phyloP scores from a whole-genome alignment of 2,888 invertebrate species.

The Itoplectis maculator region DNA sequence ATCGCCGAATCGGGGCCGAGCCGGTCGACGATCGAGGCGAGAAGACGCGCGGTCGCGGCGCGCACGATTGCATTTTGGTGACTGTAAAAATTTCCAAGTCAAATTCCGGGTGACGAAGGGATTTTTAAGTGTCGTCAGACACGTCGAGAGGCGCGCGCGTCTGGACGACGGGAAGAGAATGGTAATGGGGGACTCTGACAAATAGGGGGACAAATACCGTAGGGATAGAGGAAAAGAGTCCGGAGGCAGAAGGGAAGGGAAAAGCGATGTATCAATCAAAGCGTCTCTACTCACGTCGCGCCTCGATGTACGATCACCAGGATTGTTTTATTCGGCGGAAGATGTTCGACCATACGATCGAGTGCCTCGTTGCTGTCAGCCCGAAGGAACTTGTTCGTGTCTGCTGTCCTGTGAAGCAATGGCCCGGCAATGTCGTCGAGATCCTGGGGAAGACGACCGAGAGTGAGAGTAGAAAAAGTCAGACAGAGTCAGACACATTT shows the following conservation, averaged over 20 bases:
- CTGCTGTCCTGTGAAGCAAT: constrained; percentile 94
- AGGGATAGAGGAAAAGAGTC: too few relatives aligned
- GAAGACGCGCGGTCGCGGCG: constrained; percentile 92
- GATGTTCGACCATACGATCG: constrained; percentile 92
- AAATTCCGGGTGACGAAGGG: constrained; percentile 5
- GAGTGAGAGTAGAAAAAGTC: background rate
- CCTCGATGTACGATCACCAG: constrained; percentile 89
- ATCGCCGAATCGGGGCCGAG: constrained; percentile 91
- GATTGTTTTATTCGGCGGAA: constrained; percentile 89
- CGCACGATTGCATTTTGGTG: constrained; percentile 96
- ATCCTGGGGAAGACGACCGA: constrained; percentile 85
- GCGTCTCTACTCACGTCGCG: constrained; percentile 84
- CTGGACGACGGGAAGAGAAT: background rate
- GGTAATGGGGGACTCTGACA: constrained; percentile 19
- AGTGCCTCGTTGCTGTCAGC: constrained; percentile 95
- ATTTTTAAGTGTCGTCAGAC: constrained; percentile 6
- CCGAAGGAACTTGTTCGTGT: constrained; percentile 96
- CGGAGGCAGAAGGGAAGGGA: too few relatives aligned
- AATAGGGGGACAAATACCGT: background rate
- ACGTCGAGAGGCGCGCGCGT: too few relatives aligned
- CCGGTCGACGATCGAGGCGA: constrained; percentile 90
- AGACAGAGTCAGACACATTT: constrained; percentile 4
- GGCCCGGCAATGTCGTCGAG: constrained; percentile 93
- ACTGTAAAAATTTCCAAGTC: constrained; percentile 76
- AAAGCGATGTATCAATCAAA: constrained; percentile 45